Base-by-base conservation (phyloP, 2,888 invertebrate species). In the Temnothorax rugatulus region DNA sequence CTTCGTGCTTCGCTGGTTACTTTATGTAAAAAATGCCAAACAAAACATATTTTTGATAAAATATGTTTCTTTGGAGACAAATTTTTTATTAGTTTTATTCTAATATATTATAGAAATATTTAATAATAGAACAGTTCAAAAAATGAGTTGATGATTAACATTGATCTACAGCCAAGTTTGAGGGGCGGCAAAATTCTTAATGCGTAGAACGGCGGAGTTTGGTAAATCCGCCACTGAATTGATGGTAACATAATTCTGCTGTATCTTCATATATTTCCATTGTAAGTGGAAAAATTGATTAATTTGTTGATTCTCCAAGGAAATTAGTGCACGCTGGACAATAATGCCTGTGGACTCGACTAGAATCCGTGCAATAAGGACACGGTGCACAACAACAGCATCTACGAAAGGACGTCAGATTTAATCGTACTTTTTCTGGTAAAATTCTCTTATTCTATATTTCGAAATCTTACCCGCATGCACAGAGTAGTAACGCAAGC, bases 401-500 rank as follows among this genome's bases (percentile, higher is more conserved):
- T 81, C 95, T 96, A 90, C 0, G 7, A 5, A 69, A 54, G 15
- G 13, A 63, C 47, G 2, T 21, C 2, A n/a, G 29, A 21, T 41
- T 75, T 47, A 34, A 4, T 34, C 5, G 0, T 34, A 29, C 29
- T 29, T 29, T 34, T 34, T 34, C 34, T 1, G 34, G 34, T 4
- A 50, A 50, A 4, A 18, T 50, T 50, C 7, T 15, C 4, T 18
- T 50, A 50, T 1, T 0, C 4, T 50, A 18, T 50, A 50, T 50
- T 50, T 50, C 34, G 5, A 50, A 50, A 50, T 50, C 50, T 34
- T 93, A 96, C 96, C 95, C 95, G 68, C 95, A 90, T 21, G 95
- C 38, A 82, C 95, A 96, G 9, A 95, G 91, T 1, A 95, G 71
- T 21, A 95, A 86, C 3, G 96, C 96, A 76, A 95, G 95, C 15